Conservation (phyloP, 2,888 invertebrate species). For the Machimus rusticus region DNA sequence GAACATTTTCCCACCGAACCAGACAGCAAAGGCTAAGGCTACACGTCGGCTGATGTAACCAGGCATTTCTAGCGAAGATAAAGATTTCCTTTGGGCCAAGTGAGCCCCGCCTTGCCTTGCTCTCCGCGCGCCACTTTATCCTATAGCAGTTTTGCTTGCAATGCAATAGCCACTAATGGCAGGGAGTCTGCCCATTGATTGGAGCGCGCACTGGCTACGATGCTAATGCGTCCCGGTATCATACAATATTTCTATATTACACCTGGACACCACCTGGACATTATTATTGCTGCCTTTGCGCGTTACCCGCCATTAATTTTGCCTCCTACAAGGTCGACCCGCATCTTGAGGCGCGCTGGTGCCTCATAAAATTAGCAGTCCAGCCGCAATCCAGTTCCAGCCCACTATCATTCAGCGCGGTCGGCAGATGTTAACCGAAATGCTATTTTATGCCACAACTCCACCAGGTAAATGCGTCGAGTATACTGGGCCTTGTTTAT, state of each 20-base stretch:
- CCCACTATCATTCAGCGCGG: neutral
- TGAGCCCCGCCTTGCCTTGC: neutral
- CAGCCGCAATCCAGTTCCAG: neutral
- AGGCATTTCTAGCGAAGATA: neutral
- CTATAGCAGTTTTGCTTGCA: neutral
- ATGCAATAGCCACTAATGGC: neutral
- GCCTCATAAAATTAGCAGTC: neutral
- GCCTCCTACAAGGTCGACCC: slow-evolving; percentile 41
- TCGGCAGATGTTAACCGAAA: neutral
- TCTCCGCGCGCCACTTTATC: neutral
- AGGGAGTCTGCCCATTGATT: neutral
- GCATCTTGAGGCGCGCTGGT: neutral
- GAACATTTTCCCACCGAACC: neutral
- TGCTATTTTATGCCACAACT: neutral
- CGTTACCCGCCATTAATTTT: slow-evolving; percentile 4
- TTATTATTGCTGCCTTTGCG: neutral
- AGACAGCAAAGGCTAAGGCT: neutral
- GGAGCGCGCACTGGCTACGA: neutral
- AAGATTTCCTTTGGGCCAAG: neutral
- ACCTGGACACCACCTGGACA: slow-evolving; percentile 39
- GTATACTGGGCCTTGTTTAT: neutral
- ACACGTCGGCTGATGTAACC: neutral
- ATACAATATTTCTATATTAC: slow-evolving; percentile 14
- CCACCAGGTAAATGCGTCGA: neutral
- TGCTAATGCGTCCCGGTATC: neutral